A percentile compares a stretch with the other conserved stretches of the same genome.
Evolutionary conservation across 92 coral and sea anemone genomes (phyloP).

Genomic region (Virgularia gustaviana): DNA sequence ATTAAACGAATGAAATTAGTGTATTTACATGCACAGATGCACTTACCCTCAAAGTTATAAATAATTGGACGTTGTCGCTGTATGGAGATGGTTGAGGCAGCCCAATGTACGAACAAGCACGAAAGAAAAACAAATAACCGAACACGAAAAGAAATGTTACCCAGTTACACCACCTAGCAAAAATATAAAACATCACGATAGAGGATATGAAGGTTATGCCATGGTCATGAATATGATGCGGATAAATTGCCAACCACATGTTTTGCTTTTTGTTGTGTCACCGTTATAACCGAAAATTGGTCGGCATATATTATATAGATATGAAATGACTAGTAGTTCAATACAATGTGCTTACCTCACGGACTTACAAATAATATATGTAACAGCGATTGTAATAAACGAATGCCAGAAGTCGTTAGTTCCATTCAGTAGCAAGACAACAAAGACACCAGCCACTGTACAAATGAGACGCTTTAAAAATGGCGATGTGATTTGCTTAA

Average conservation of each 20-base stretch:
- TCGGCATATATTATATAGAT: not conserved
- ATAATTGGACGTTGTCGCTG: constrained; percentile 80
- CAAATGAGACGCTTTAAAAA: constrained; percentile 73
- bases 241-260: not conserved
- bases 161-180: constrained; percentile 81
- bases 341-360: constrained; percentile 2
- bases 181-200: not conserved
- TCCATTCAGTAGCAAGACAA: constrained; percentile 62
- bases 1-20: not conserved
- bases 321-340: not conserved
- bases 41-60: constrained; percentile 84
- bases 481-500: constrained; percentile 78
- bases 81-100: constrained; percentile 74
- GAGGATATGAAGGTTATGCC: not conserved
- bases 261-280: too few relatives aligned
- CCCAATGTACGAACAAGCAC: constrained; percentile 80
- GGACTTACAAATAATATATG: constrained; percentile 61
- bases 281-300: not conserved
- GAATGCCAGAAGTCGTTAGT: constrained; percentile 75
- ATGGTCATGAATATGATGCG: not conserved
- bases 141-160: constrained; percentile 76
- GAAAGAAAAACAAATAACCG: constrained; percentile 83
- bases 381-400: constrained; percentile 55
- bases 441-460: constrained; percentile 57
- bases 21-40: not conserved